These are phyloP conservation scores for Trypoxylus dichotomus DNA, from an alignment of 1,140 invertebrate genomes.

Conservation along the genomic window DNA sequence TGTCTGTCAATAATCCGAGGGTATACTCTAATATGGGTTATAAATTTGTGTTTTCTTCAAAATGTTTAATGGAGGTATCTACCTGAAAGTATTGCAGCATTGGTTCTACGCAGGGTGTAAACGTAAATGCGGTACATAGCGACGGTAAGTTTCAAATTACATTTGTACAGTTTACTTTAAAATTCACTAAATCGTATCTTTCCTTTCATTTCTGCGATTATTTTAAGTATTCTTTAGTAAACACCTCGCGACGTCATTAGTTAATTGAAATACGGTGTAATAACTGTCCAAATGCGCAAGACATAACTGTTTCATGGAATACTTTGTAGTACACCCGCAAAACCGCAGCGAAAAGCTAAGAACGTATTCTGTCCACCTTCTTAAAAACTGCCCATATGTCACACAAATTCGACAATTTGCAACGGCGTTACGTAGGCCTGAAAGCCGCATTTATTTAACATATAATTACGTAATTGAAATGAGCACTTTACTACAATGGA, in stretches of 20 bases:
- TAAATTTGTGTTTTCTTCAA: no score
- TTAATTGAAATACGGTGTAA: not conserved
- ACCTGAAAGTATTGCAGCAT: no score
- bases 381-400: not conserved
- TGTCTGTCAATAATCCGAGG: no score
- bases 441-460: not conserved
- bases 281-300: not conserved
- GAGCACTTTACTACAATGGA: not conserved
- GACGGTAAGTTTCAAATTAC: no score
- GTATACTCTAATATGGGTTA: no score
- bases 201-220: not conserved
- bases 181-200: no score
- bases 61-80: no score
- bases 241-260: not conserved
- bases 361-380: not conserved
- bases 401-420: not conserved
- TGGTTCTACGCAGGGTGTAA: no score
- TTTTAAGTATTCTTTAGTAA: not conserved
- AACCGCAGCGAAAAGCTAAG: not conserved
- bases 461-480: conserved; percentile 9
- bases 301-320: not conserved
- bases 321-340: not conserved
- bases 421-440: not conserved
- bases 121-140: no score
- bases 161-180: no score